Percentiles rank a stretch among this genome's conserved stretches.
phyloP scores from a whole-genome alignment of 2,888 invertebrate species.

The Andrena marginata region DNA sequence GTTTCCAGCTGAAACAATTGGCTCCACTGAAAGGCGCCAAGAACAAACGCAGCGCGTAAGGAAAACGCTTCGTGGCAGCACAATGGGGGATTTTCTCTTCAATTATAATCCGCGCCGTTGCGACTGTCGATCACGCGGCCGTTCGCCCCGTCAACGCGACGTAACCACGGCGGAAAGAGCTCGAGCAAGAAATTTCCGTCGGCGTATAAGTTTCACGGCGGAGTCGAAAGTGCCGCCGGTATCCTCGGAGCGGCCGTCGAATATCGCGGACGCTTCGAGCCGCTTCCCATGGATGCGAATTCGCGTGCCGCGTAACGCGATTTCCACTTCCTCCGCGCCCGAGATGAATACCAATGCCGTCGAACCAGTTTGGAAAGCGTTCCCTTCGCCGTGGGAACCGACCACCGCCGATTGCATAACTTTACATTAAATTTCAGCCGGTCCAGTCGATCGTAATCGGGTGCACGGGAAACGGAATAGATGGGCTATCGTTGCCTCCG shows the following conservation, averaged over 20 bases:
- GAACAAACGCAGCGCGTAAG: background rate
- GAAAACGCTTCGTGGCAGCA: background rate
- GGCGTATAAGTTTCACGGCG: conserved; percentile 1
- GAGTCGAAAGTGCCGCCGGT: conserved; percentile 4
- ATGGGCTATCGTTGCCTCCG: conserved; percentile 10
- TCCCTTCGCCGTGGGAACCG: conserved; percentile 35
- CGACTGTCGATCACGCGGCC: background rate
- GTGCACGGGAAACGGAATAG: conserved; percentile 10
- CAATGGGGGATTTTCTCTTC: conserved; percentile 9
- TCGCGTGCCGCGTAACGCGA: conserved; percentile 14
- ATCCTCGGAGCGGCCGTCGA: background rate
- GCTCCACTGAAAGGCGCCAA: background rate
- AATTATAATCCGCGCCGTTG: background rate
- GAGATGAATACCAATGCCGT: conserved; percentile 18
- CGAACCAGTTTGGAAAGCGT: conserved; percentile 38
- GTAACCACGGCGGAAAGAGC: background rate
- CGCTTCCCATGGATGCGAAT: conserved; percentile 18
- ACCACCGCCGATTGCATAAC: conserved; percentile 17
- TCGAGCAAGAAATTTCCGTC: conserved; percentile 2
- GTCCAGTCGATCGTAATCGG: conserved; percentile 2
- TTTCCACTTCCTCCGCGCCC: conserved; percentile 22
- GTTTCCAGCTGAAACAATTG: conserved; percentile 11
- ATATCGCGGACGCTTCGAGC: background rate
- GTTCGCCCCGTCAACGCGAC: background rate
- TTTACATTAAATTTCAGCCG: conserved; percentile 29